Evolutionary conservation across 2,797 vertebrate genomes (phyloP).

Genomic region (Telmatherina bonti): DNA sequence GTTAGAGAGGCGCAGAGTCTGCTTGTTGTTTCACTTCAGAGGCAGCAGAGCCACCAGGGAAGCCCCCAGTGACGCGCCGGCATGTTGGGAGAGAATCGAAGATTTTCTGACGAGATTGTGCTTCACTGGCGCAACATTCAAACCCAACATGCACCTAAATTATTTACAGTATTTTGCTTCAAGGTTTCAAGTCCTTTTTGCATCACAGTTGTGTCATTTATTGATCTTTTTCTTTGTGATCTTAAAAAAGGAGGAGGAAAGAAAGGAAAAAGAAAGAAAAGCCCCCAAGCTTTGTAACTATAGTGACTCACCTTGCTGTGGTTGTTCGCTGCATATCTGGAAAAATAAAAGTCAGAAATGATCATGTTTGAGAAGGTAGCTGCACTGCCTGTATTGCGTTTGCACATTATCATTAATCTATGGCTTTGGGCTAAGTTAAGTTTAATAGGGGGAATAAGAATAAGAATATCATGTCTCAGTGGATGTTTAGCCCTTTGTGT

Average conservation of each 20-base stretch:
- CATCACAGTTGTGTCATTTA: conserved; percentile 41
- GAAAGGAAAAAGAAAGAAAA: background rate
- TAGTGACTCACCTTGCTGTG: conserved; percentile 33
- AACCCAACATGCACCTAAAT: conserved; percentile 32
- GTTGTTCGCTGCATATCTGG: conserved; percentile 12
- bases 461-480: conserved; percentile 14
- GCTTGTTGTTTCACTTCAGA: conserved; percentile 14
- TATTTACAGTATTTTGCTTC: conserved; percentile 35
- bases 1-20: background rate
- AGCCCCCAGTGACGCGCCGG: background rate
- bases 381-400: conserved; percentile 10
- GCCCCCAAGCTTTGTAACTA: conserved; percentile 22
- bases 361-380: conserved; percentile 1
- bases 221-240: conserved; percentile 19
- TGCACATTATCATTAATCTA: conserved; percentile 39
- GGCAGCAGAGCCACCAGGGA: background rate
- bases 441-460: conserved; percentile 3
- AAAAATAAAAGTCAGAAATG: conserved; percentile 9
- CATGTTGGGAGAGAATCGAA: background rate
- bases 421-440: conserved; percentile 35
- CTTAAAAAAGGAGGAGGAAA: background rate
- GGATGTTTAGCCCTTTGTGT: conserved; percentile 8
- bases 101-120: conserved; percentile 16
- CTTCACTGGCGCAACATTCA: conserved; percentile 11
- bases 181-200: conserved; percentile 28